Conservation (phyloP, 2,888 invertebrate species). For the Nemotelus pantherinus region DNA sequence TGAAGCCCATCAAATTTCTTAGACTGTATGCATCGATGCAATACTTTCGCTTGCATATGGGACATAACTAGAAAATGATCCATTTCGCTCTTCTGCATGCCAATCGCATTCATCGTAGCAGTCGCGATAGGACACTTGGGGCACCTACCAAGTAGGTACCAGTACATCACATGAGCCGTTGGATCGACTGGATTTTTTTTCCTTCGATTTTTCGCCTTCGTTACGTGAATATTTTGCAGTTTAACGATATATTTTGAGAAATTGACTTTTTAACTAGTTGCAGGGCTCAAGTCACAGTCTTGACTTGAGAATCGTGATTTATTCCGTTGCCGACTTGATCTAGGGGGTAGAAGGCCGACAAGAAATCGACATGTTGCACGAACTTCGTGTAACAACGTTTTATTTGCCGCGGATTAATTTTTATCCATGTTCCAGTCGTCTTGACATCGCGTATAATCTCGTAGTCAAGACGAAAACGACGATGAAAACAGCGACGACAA, state of each 20-base stretch:
- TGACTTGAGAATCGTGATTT: conserved; percentile 47
- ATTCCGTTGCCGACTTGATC: conserved; percentile 25
- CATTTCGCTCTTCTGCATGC: neutral
- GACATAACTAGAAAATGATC: neutral
- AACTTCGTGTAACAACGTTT: conserved; percentile 49
- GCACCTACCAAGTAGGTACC: neutral
- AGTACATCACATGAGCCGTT: neutral
- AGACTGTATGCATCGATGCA: neutral
- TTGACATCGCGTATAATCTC: conserved; percentile 36
- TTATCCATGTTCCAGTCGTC: conserved; percentile 45
- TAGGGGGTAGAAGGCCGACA: conserved; percentile 25
- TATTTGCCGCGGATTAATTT: conserved; percentile 50
- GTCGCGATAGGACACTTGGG: too few relatives aligned
- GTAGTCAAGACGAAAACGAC: neutral
- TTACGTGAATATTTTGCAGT: conserved; percentile 26
- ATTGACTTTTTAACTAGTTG: conserved; percentile 48
- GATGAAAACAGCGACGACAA: neutral
- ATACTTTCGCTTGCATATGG: neutral
- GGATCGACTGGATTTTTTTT: neutral
- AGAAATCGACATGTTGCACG: conserved; percentile 49
- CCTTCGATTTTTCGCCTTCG: neutral
- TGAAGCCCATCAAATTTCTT: neutral
- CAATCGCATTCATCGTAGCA: neutral
- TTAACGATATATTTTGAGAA: conserved; percentile 42
- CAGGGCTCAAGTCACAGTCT: conserved; percentile 19